Evolutionary conservation across 2,113 vertebrate genomes (phyloP), one percentile per base, ranked within the genome.

Genomic region (Danionella cerebrum): DNA sequence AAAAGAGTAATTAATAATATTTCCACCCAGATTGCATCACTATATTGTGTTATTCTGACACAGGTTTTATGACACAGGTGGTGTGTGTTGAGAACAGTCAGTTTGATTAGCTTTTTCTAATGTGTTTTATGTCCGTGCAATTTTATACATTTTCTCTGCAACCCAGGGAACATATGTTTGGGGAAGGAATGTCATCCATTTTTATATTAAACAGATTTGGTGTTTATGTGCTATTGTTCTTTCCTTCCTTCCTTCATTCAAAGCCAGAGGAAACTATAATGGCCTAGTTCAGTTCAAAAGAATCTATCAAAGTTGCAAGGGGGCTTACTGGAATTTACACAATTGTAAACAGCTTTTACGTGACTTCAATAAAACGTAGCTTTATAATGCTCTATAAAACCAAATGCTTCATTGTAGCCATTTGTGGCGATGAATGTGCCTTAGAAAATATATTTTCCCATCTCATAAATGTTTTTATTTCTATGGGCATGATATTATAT

Each of bases 311-410:
- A 58, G 3, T 16, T 52, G 27, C 50, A 1, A 33, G 27, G 9
- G n/a, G 2, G n/a, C 21, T 41, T 16, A 2, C 21, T 58, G 22
- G 22, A 58, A 18, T 57, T 42, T 27, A 3, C 55, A 42, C 36
- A 58, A 58, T 58, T 58, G 36, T 42, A 58, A 58, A 58, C 55
- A 27, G 36, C 36, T 58, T 58, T 41, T 41, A 58, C 5, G 9
- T 58, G n/a, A 25, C 36, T 58, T 25, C 22, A 58, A 7, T 27
- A 4, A 41, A 41, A 16, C 22, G 5, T 57, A 14, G 19, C 53
- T 13, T 5, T 24, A 7, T 39, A 57, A 41, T 6, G 10, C 19
- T n/a, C 10, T n/a, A 57, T 41, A 12, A 58, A 58, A 41, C 36
- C 55, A 58, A 42, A 27, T 12, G n/a, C 13, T 39, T 24, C 1